Evolutionary conservation across 2,113 vertebrate genomes (phyloP).

Genomic region (Pitta sordida): DNA sequence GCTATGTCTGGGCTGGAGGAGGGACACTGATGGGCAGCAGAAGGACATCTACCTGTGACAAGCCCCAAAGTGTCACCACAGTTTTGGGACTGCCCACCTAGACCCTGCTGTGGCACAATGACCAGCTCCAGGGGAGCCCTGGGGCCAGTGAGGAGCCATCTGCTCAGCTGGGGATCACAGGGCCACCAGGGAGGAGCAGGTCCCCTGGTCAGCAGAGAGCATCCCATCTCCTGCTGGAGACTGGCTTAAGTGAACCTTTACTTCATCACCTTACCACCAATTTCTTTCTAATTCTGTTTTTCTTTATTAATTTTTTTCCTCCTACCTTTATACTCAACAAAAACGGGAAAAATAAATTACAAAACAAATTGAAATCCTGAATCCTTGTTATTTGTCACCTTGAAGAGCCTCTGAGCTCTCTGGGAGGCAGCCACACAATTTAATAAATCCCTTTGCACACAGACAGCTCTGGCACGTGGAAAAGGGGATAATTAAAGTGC

Average conservation of each 20-base stretch:
- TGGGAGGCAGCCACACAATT: neutral
- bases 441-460: neutral
- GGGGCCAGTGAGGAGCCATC: neutral
- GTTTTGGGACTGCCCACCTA: neutral
- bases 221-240: neutral
- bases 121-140: neutral
- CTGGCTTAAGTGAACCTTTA: neutral
- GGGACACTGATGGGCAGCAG: neutral
- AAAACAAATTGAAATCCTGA: neutral
- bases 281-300: neutral
- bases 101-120: neutral
- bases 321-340: neutral
- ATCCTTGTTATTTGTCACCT: neutral
- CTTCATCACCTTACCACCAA: neutral
- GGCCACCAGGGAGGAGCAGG: neutral
- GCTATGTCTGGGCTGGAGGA: neutral
- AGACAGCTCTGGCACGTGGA: neutral
- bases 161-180: neutral
- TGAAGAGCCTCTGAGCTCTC: neutral
- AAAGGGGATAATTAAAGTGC: conserved; percentile 1
- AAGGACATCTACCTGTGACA: neutral
- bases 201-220: too few species aligned
- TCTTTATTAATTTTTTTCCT: neutral
- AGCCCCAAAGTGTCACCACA: neutral
- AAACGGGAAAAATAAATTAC: neutral